Evolutionary conservation across 2,797 vertebrate species (phyloP), one percentile per base, ranked within the genome.

Genomic region (Adelosebastes latens): DNA sequence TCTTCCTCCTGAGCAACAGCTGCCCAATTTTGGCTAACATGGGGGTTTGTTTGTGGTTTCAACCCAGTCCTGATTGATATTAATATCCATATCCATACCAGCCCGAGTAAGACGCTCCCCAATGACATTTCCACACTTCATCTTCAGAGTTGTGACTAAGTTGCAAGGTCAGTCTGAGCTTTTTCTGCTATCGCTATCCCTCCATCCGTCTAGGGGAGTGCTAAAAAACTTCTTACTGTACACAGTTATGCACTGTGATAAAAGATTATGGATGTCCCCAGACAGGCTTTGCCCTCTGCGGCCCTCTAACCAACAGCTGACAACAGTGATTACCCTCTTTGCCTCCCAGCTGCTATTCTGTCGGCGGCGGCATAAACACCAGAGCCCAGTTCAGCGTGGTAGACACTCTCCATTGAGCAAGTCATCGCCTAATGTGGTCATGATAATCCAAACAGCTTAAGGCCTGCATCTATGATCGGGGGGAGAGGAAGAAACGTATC

Each of bases 251-350:
- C 74, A 67, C 75, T 70, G 78, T 88, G 79, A 89, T 88, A 85
- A 93, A 93, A 89, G 79, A 83, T 85, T 86, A 87, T 84, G 88
- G 81, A 75, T 73, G 92, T 91, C 81, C 83, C 82, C 60, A 80
- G 89, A 92, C 66, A 67, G 80, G 75, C 78, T 79, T 25, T 93
- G 81, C 78, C 86, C 89, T 90, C 86, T 75, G 74, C 42, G 67
- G 80, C 83, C 90, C 78, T 88, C 77, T 82, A 86, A 90, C 85
- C 82, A 86, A 88, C 89, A 91, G 87, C 89, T 91, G 91, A 93
- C 90, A 90, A 85, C 77, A 88, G 84, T 88, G 84, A 93, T 92
- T 90, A 93, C 76, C 84, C 85, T 85, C 75, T 89, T 76, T 74
- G 86, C 74, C 87, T 91, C 84, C 74, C 76, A 86, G 88, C 75